Evolutionary conservation across 1,140 invertebrate genomes (phyloP), one percentile per base, ranked within the genome.

Genomic region (Adoxophyes honmai): DNA sequence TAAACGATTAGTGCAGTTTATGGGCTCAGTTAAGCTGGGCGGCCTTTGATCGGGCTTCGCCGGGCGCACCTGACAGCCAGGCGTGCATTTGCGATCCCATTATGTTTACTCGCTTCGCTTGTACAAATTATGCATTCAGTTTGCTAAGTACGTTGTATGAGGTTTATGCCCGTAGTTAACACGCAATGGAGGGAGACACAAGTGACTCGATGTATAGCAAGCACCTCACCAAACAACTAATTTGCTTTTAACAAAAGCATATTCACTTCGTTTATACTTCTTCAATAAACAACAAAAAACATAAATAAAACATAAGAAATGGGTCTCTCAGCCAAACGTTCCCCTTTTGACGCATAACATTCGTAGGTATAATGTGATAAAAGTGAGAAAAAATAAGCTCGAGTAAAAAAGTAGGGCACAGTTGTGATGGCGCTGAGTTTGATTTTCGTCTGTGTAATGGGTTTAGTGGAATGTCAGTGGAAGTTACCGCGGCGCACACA

Each of bases 401-500:
- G 16, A 10, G 3, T 11, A 4, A n/a, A n/a, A 44, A 44, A 28
- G 42, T 48, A 48, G 42, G 42, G n/a, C 42, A 9, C 42, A n/a
- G 28, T 48, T 21, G 42, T 48, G 39, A 44, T 28, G 42, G 16
- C 1, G 16, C 18, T 18, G 35, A 36, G 39, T 56, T 64, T 54
- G 36, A 65, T 67, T 67, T 75, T 69, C 61, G 59, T 62, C 58
- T 60, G 54, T 37, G 66, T 76, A 76, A 82, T 73, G 70, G 68
- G 54, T 72, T 83, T 78, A 81, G 69, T 66, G 71, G 71, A 76
- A 75, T 70, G 70, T 77, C 75, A 73, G 73, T 62, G 60, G 62
- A 71, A 81, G 76, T 83, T 72, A 72, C 65, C 73, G 42, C n/a
- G 67, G 63, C 68, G 57, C 60, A 57, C 67, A 67, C 69, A 68